Evolutionary conservation across 2,888 invertebrate species (phyloP).

Genomic region (Eudasyphora cyanicolor): DNA sequence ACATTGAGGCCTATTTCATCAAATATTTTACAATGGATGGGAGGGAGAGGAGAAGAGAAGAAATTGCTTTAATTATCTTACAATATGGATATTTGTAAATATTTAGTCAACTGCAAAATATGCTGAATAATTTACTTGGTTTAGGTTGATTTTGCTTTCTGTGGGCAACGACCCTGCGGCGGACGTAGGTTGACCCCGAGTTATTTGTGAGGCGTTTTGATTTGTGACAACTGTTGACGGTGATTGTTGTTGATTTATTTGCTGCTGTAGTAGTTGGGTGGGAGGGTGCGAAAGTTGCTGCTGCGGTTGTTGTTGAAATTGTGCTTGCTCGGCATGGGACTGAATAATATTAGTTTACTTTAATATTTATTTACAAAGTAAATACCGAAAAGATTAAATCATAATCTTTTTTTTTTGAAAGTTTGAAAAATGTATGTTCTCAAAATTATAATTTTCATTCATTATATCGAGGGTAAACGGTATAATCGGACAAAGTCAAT

Average conservation of each 20-base stretch:
- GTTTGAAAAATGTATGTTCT: too few relatives aligned
- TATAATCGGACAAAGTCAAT: too few relatives aligned
- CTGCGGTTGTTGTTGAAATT: constrained; percentile 60
- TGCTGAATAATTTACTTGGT: constrained; percentile 66
- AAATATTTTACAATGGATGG: too few relatives aligned
- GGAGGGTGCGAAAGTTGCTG: constrained; percentile 41
- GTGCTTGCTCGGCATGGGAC: constrained; percentile 39
- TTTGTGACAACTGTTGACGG: constrained; percentile 28
- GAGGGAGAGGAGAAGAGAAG: not conserved
- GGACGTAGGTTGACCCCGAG: constrained; percentile 29
- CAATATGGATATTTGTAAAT: constrained; percentile 64
- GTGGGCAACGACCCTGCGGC: not conserved
- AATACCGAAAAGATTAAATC: not conserved
- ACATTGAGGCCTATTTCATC: not conserved
- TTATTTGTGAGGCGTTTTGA: constrained; percentile 31
- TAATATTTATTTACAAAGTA: not conserved
- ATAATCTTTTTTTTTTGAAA: too few relatives aligned
- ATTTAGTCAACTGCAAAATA: constrained; percentile 63
- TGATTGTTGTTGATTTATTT: constrained; percentile 43
- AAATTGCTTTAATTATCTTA: not conserved
- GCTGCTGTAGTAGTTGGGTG: constrained; percentile 41
- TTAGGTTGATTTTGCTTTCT: constrained; percentile 27
- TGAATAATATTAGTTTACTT: not conserved
- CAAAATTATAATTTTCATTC: not conserved
- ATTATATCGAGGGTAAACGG: too few relatives aligned